phyloP scores from a whole-genome alignment of 2,888 invertebrate species.

The Acanthosepion pharaonis region DNA sequence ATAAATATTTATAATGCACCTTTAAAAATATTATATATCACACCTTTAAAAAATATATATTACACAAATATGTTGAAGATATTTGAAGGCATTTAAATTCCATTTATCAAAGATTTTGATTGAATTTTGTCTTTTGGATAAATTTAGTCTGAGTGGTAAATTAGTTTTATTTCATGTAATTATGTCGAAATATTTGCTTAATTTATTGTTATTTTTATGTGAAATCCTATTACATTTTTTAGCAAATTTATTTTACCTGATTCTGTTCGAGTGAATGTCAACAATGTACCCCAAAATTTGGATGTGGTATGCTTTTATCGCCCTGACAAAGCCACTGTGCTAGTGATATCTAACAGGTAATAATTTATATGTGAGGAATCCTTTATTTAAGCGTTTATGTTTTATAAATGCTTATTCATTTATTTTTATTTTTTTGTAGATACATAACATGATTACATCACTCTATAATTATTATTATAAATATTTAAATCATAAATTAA shows the following conservation, averaged over 20 bases:
- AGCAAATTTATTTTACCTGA: constrained; percentile 46
- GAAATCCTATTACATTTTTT: neutral
- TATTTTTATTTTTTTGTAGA: too few species aligned
- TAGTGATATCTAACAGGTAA: constrained; percentile 63
- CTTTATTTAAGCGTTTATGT: neutral
- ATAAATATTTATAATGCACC: too few species aligned
- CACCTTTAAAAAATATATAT: too few species aligned
- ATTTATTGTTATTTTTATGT: neutral
- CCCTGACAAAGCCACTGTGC: constrained; percentile 56
- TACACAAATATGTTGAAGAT: too few species aligned
- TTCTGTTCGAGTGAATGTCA: constrained; percentile 46
- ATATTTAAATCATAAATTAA: too few species aligned
- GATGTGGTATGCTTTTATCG: constrained; percentile 56
- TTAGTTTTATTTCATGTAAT: neutral
- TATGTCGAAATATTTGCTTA: neutral
- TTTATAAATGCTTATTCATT: too few species aligned
- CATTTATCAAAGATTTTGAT: neutral
- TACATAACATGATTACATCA: too few species aligned
- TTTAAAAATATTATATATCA: too few species aligned
- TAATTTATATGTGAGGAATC: neutral
- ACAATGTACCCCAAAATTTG: constrained; percentile 48
- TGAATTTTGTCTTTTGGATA: neutral
- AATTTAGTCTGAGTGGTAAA: neutral
- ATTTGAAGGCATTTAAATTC: neutral
- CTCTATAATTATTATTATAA: too few species aligned